Evolutionary conservation across 2,797 vertebrate genomes (phyloP).

Genomic region (Halcyon chelicuti): DNA sequence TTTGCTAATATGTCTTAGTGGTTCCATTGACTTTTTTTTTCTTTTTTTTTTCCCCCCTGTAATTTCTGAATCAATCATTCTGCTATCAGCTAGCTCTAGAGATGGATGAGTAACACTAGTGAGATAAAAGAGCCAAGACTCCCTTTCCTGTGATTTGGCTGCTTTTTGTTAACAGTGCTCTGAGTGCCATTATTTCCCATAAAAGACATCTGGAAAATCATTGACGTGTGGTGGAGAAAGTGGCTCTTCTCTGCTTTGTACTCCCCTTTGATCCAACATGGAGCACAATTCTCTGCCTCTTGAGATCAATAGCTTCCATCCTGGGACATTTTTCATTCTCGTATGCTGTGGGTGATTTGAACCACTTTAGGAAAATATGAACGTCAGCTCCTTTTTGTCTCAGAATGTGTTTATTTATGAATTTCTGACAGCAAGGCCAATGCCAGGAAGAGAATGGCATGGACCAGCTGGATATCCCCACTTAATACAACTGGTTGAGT

Average conservation of each 20-base stretch:
- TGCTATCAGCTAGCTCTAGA: conserved; percentile 50
- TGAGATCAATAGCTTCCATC: conserved; percentile 57
- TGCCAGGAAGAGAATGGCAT: conserved; percentile 35
- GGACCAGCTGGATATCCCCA: conserved; percentile 19
- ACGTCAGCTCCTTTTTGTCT: not conserved
- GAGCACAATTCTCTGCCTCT: conserved; percentile 50
- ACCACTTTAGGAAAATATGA: conserved; percentile 11
- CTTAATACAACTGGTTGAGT: fast-evolving
- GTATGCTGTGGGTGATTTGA: not conserved
- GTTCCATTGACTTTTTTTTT: not conserved
- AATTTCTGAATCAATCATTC: conserved; percentile 49
- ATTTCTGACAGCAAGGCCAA: conserved; percentile 26
- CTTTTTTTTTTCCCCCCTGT: not conserved
- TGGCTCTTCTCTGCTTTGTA: conserved; percentile 47
- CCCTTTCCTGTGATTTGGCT: conserved; percentile 57
- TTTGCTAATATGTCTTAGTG: not conserved
- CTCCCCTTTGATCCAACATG: conserved; percentile 63
- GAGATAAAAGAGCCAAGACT: conserved; percentile 66
- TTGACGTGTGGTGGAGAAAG: conserved; percentile 31
- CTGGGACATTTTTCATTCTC: conserved; percentile 21
- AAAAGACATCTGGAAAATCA: conserved; percentile 61
- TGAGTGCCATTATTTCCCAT: conserved; percentile 56
- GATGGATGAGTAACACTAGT: conserved; percentile 59
- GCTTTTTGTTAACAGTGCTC: conserved; percentile 56
- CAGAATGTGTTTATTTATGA: conserved; percentile 43